Percentiles rank a stretch among this genome's conserved stretches.
phyloP scores from a whole-genome alignment of 2,113 vertebrate genomes.

The Psettodes erumei region DNA sequence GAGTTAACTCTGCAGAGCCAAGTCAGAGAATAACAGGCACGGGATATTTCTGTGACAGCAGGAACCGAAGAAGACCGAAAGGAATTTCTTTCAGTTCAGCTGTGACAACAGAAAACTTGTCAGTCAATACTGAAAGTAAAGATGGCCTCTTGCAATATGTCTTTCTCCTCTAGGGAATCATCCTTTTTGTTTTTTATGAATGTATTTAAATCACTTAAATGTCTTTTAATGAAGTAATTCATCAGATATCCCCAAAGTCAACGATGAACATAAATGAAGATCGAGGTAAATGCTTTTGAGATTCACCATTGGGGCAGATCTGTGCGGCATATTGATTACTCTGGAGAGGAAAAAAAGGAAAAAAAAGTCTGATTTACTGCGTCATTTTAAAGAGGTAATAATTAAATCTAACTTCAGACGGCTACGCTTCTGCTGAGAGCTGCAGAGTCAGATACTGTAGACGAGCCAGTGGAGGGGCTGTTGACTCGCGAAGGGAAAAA shows the following conservation, averaged over 20 bases:
- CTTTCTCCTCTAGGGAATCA: neutral
- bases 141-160: neutral
- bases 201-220: neutral
- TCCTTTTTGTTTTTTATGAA: slow-evolving; percentile 1
- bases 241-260: neutral
- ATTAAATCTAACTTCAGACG: slow-evolving; percentile 12
- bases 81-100: slow-evolving; percentile 12
- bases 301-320: slow-evolving; percentile 3
- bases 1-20: neutral
- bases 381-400: slow-evolving; percentile 24
- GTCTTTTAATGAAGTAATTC: neutral
- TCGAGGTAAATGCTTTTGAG: neutral
- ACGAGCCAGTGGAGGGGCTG: slow-evolving; percentile 22
- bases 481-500: neutral
- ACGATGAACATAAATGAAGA: neutral
- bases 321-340: slow-evolving; percentile 22
- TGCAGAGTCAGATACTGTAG: slow-evolving; percentile 12
- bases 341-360: neutral
- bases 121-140: neutral
- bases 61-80: neutral
- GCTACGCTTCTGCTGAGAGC: slow-evolving; percentile 12
- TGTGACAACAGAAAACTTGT: slow-evolving; percentile 3
- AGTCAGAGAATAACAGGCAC: neutral
- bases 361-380: neutral
- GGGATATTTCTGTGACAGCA: slow-evolving; percentile 1